Evolutionary conservation across 2,797 vertebrate species (phyloP).

Genomic region (Mallotus villosus): DNA sequence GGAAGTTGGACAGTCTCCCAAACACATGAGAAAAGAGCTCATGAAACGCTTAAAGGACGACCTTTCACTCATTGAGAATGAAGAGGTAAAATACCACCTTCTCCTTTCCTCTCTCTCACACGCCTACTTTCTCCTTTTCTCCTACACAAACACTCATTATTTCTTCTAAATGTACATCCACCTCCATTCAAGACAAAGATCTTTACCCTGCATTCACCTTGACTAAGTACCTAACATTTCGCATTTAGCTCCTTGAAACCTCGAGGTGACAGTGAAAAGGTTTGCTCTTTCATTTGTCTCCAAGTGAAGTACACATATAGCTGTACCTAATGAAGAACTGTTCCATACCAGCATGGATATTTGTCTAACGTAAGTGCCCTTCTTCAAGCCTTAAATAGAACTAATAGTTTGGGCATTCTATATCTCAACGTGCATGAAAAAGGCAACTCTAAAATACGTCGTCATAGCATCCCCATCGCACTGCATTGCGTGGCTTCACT

Average conservation of each 20-base stretch:
- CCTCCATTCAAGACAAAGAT: background rate
- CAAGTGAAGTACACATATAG: background rate
- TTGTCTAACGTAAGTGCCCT: no score
- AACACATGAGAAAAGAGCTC: constrained; percentile 98
- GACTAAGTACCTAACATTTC: background rate
- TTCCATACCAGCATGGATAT: background rate
- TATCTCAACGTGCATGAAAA: constrained; percentile 55
- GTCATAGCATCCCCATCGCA: constrained; percentile 39
- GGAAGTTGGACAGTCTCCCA: constrained; percentile 94
- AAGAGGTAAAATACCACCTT: constrained; percentile 85
- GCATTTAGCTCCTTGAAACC: background rate
- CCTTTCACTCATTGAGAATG: constrained; percentile 87
- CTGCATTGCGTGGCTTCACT: constrained; percentile 26
- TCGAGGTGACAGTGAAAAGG: background rate
- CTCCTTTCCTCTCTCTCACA: background rate
- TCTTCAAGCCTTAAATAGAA: background rate
- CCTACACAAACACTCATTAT: constrained; percentile 1
- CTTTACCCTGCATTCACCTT: no score
- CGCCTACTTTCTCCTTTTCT: background rate
- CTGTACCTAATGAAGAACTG: background rate
- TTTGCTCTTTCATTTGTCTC: background rate
- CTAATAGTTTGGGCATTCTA: constrained; percentile 27
- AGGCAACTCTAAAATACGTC: constrained; percentile 33
- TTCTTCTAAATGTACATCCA: background rate
- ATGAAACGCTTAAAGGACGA: constrained; percentile 98